Percentiles rank a stretch among this genome's conserved stretches.
Conservation (phyloP, 2,797 vertebrate genomes). For the Amblyopsis hoosieri region DNA sequence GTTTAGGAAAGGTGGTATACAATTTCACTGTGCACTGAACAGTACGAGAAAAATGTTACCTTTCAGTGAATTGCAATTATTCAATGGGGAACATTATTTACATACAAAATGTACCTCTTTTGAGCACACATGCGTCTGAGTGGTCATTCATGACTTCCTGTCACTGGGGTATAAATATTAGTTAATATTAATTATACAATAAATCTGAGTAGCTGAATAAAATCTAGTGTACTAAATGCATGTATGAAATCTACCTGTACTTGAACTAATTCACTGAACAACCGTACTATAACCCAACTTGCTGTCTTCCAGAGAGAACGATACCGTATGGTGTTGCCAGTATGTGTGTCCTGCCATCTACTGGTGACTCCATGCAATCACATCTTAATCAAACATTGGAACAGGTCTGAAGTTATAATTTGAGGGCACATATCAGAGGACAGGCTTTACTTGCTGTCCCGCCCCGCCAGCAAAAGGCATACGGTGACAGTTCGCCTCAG, state of each 20-base stretch:
- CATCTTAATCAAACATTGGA: constrained; percentile 3
- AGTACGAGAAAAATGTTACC: too few species aligned
- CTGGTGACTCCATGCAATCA: constrained; percentile 44
- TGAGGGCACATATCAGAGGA: constrained; percentile 10
- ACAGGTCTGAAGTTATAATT: not conserved
- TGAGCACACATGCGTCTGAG: not conserved
- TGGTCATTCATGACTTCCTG: not conserved
- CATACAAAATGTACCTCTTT: not conserved
- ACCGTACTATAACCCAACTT: constrained; percentile 32
- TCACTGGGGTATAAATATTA: not conserved
- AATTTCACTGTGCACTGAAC: too few species aligned
- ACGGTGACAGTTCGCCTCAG: constrained; percentile 7
- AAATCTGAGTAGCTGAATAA: too few species aligned
- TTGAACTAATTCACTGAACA: constrained; percentile 25
- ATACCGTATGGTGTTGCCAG: not conserved
- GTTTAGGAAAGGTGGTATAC: constrained; percentile 13
- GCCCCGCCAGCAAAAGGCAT: constrained; percentile 27
- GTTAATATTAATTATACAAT: not conserved
- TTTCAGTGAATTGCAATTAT: too few species aligned
- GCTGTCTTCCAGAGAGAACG: not conserved
- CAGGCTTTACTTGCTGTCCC: constrained; percentile 5
- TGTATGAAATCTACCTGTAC: constrained; percentile 9
- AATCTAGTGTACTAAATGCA: too few species aligned
- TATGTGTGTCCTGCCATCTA: constrained; percentile 69
- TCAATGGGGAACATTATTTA: constrained; percentile 6